Conservation (phyloP, 2,797 vertebrate species). For the Catharus ustulatus region DNA sequence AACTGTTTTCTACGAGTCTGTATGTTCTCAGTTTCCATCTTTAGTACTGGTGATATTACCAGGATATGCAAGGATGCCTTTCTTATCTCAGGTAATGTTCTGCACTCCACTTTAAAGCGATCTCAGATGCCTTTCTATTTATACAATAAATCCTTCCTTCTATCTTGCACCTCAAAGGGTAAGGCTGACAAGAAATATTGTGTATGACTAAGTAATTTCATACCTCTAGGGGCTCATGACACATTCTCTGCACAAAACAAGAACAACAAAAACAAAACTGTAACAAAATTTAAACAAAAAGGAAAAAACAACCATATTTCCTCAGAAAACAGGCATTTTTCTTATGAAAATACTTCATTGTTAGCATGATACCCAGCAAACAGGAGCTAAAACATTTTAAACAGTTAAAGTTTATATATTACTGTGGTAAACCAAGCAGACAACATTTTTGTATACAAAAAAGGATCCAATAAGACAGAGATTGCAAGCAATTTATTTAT, state of each 20-base stretch:
- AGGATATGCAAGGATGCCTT: not conserved
- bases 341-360: not conserved
- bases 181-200: not conserved
- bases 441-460: not conserved
- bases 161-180: not conserved
- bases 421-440: not conserved
- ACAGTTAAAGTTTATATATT: not conserved
- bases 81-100: not conserved
- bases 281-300: not conserved
- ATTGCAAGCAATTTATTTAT: not conserved
- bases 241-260: not conserved
- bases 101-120: not conserved
- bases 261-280: not conserved
- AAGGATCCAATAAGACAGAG: not conserved
- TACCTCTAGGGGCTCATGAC: not conserved
- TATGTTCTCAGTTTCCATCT: not conserved
- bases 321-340: not conserved
- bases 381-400: not conserved
- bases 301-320: not conserved
- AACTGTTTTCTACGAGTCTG: not conserved
- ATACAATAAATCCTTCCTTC: not conserved
- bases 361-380: not conserved
- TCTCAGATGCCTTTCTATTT: not conserved
- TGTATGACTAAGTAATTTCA: conserved; percentile 6
- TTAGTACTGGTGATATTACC: not conserved